A percentile compares a stretch with the other conserved stretches of the same genome.
phyloP scores from a whole-genome alignment of 1,140 invertebrate genomes.

The Cylas formicarius region DNA sequence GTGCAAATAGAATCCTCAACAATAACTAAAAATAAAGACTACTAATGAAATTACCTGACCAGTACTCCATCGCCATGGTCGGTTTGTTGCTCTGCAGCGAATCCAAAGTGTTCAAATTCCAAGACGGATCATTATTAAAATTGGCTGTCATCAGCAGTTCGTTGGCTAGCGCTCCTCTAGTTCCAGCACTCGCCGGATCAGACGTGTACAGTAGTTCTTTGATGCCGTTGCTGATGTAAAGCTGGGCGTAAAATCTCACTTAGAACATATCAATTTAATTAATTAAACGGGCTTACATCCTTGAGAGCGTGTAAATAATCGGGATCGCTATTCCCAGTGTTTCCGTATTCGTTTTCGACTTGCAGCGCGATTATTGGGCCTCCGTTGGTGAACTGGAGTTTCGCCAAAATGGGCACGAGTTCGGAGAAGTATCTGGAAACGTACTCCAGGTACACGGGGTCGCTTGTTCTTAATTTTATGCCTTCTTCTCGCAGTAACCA shows the following conservation, averaged over 20 bases:
- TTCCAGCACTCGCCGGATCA: slow-evolving; percentile 37
- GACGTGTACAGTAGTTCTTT: slow-evolving; percentile 48
- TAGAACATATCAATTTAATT: neutral
- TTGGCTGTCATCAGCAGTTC: slow-evolving; percentile 40
- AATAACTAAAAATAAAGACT: too few relatives aligned
- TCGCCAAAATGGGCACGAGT: slow-evolving; percentile 43
- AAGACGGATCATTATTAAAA: slow-evolving; percentile 42
- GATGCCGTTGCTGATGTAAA: slow-evolving; percentile 35
- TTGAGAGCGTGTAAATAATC: slow-evolving; percentile 43
- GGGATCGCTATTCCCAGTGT: slow-evolving; percentile 27
- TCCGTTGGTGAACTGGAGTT: slow-evolving; percentile 48
- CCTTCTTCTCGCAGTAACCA: slow-evolving; percentile 30
- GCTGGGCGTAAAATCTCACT: slow-evolving; percentile 2
- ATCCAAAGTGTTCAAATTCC: slow-evolving; percentile 40
- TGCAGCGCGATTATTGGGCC: slow-evolving; percentile 51
- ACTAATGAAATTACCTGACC: slow-evolving; percentile 45
- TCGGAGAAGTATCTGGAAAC: slow-evolving; percentile 45
- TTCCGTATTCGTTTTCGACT: slow-evolving; percentile 55
- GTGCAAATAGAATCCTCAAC: too few relatives aligned
- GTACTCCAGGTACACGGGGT: slow-evolving; percentile 42
- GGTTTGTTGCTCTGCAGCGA: slow-evolving; percentile 49
- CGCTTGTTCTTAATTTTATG: slow-evolving; percentile 45
- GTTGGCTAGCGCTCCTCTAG: slow-evolving; percentile 42
- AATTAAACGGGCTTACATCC: slow-evolving; percentile 31
- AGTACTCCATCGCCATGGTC: slow-evolving; percentile 56